Percentiles rank a stretch among this genome's conserved stretches.
Conservation (phyloP, 2,888 invertebrate species). For the Emesis furor region DNA sequence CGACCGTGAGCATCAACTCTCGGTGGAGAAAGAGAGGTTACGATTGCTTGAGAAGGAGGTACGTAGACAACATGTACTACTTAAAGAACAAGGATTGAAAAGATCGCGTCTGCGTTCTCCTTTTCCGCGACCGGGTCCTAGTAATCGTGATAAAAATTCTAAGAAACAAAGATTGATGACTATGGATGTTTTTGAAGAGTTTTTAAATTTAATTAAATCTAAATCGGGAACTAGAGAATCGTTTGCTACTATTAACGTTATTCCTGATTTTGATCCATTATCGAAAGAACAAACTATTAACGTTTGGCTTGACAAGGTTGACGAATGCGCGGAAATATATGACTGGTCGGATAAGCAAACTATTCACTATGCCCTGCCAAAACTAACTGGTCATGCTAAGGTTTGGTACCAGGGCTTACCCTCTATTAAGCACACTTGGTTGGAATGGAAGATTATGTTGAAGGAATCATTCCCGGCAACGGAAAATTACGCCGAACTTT, state of each 20-base stretch:
- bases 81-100: background rate
- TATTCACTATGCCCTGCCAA: slow-evolving; percentile 44
- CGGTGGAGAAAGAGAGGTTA: background rate
- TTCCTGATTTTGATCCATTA: background rate
- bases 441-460: slow-evolving; percentile 63
- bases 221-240: background rate
- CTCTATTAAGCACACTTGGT: slow-evolving; percentile 52
- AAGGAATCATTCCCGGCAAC: slow-evolving; percentile 58
- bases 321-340: slow-evolving; percentile 48
- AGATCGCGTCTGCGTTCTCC: background rate
- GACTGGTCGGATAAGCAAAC: slow-evolving; percentile 46
- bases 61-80: slow-evolving; percentile 10
- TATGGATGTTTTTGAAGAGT: background rate
- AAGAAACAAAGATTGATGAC: background rate
- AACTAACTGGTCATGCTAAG: slow-evolving; percentile 56
- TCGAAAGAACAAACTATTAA: background rate
- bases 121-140: too few relatives aligned
- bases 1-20: background rate
- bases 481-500: slow-evolving; percentile 63
- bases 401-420: slow-evolving; percentile 69
- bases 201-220: background rate
- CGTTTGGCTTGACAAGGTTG: slow-evolving; percentile 31
- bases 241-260: background rate
- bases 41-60: background rate
- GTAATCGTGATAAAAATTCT: too few relatives aligned